Evolutionary conservation across 2,888 invertebrate genomes (phyloP).

Genomic region (Biston betularia): DNA sequence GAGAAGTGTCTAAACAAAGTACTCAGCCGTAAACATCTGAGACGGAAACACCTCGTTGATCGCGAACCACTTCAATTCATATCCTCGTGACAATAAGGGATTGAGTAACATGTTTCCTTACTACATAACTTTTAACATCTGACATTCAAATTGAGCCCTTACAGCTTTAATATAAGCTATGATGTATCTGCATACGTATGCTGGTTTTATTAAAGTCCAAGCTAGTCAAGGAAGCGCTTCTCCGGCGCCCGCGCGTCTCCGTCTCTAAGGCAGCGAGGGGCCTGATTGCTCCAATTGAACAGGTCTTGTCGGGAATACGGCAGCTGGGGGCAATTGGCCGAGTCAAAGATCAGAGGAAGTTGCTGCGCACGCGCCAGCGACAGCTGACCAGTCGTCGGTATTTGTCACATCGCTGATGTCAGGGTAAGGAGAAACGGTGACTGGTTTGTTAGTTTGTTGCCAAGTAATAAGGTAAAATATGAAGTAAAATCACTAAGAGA

Average conservation of each 20-base stretch:
- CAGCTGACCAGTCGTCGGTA: constrained; percentile 54
- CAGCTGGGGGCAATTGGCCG: constrained; percentile 81
- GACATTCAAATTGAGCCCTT: constrained; percentile 31
- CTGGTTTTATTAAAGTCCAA: constrained; percentile 45
- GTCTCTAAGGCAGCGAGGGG: constrained; percentile 51
- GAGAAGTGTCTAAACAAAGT: constrained; percentile 58
- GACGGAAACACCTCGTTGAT: constrained; percentile 83
- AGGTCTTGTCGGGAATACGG: constrained; percentile 71
- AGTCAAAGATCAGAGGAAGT: constrained; percentile 86
- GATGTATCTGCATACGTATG: constrained; percentile 44
- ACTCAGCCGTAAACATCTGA: constrained; percentile 71
- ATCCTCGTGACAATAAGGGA: constrained; percentile 82
- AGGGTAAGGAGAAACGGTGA: constrained; percentile 48
- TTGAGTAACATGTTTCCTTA: constrained; percentile 81
- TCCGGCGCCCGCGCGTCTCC: constrained; percentile 44
- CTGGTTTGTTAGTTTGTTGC: constrained; percentile 27
- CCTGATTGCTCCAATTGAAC: constrained; percentile 64
- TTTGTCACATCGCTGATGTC: constrained; percentile 55
- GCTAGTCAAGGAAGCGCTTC: constrained; percentile 55
- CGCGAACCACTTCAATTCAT: constrained; percentile 84
- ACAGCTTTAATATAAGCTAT: constrained; percentile 8
- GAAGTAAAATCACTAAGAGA: neutral
- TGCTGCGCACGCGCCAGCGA: constrained; percentile 66
- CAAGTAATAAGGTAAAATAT: too few species aligned
- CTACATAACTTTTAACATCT: constrained; percentile 51